A percentile compares a stretch with the other conserved stretches of the same genome.
phyloP scores from a whole-genome alignment of 2,797 vertebrate genomes.

The Emydoidea blandingii region DNA sequence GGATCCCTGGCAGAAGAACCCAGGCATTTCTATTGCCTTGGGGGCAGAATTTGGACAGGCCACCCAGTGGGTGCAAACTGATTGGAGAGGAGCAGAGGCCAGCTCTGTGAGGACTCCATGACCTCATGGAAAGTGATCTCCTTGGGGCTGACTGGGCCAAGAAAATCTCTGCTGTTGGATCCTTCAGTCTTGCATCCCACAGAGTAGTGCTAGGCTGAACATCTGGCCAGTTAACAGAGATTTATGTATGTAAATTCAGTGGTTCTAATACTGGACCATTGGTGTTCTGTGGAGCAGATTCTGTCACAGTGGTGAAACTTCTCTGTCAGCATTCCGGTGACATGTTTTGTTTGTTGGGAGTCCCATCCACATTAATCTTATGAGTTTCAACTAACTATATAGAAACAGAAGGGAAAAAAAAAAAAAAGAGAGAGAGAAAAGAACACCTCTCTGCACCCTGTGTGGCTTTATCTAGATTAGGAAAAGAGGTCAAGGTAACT shows the following conservation, averaged over 20 bases:
- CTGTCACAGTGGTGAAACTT: background rate
- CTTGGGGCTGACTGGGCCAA: background rate
- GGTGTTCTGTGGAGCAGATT: rapidly evolving
- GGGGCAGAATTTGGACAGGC: background rate
- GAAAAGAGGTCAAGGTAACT: background rate
- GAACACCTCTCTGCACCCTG: background rate
- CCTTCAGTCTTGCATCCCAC: background rate
- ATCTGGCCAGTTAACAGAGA: background rate
- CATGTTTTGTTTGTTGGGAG: background rate
- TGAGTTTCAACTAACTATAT: background rate
- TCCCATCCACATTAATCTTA: background rate
- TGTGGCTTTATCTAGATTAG: background rate
- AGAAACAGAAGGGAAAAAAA: background rate
- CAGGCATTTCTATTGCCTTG: background rate
- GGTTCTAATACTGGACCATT: background rate
- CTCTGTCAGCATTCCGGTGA: background rate
- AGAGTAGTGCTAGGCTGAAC: background rate
- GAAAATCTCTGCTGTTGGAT: background rate
- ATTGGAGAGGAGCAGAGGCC: background rate
- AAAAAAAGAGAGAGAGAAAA: no score
- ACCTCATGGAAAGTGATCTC: background rate
- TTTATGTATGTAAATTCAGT: background rate
- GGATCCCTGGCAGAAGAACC: background rate
- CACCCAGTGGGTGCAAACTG: rapidly evolving
- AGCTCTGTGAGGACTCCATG: background rate